Evolutionary conservation across 30 jellyfish, hydroid and myxozoan genomes (phyloP).

Genomic region (Chrysaora quinquecirrha): DNA sequence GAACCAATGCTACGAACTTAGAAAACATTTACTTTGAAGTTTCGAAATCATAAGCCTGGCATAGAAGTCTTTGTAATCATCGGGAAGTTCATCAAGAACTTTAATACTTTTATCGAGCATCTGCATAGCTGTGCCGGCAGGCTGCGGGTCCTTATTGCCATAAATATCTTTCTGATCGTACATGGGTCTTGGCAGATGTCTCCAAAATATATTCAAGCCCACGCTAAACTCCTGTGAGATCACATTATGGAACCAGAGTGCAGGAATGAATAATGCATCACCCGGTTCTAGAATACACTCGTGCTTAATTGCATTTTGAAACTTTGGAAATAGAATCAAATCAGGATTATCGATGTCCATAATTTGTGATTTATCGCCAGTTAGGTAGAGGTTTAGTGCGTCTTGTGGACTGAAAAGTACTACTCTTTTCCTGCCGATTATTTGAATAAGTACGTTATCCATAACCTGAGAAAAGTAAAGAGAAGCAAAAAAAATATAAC

Average conservation of each 20-base stretch:
- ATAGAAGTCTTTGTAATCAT: constrained; percentile 80
- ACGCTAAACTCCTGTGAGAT: constrained; percentile 70
- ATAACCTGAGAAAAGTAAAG: constrained; percentile 62
- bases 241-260: constrained; percentile 95
- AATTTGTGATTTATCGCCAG: constrained; percentile 92
- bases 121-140: constrained; percentile 79
- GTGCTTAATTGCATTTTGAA: constrained; percentile 39
- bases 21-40: constrained; percentile 44
- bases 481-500: no score
- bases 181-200: constrained; percentile 41
- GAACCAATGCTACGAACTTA: no score
- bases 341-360: constrained; percentile 86
- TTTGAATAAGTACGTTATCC: constrained; percentile 87
- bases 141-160: constrained; percentile 89
- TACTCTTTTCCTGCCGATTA: constrained; percentile 76
- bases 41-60: constrained; percentile 58
- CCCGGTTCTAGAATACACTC: constrained; percentile 84
- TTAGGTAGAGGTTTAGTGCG: constrained; percentile 67
- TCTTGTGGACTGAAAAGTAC: constrained; percentile 84
- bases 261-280: constrained; percentile 91
- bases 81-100: constrained; percentile 71
- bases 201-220: constrained; percentile 85
- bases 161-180: constrained; percentile 85
- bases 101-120: constrained; percentile 69
- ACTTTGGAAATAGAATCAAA: constrained; percentile 66